Conservation (phyloP, 2,888 invertebrate species). For the Melinaea marsaeus region DNA sequence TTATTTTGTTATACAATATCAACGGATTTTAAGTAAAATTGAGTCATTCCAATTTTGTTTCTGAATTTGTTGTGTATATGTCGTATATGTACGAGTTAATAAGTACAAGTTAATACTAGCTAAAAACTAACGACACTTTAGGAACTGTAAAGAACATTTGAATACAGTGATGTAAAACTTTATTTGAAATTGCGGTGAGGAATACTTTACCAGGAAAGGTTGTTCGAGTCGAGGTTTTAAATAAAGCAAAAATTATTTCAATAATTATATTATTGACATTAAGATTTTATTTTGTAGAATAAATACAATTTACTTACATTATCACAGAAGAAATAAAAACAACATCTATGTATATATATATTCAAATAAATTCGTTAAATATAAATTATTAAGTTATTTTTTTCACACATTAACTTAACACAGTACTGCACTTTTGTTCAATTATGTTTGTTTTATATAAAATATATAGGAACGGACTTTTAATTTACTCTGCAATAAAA, state of each 20-base stretch:
- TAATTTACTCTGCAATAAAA: neutral
- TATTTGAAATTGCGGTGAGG: no score
- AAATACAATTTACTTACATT: conserved; percentile 20
- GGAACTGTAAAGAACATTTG: no score
- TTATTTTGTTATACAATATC: no score
- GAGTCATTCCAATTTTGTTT: no score
- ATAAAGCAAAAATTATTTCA: conserved; percentile 25
- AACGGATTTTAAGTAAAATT: no score
- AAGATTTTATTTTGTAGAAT: conserved; percentile 42
- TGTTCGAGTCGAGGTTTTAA: neutral
- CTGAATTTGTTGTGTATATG: no score
- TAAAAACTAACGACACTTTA: no score
- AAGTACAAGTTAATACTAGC: no score
- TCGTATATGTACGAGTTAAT: no score
- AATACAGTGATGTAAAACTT: no score
- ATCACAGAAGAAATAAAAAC: neutral
- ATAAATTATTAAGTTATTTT: neutral
- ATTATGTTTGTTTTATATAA: conserved; percentile 61
- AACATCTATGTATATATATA: neutral
- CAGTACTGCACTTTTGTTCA: neutral
- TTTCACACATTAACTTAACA: neutral
- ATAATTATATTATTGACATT: conserved; percentile 53
- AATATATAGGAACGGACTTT: conserved; percentile 36
- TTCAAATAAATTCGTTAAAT: conserved; percentile 1
- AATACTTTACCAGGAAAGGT: no score